These are phyloP conservation scores for Eulacestoma nigropectus DNA, from an alignment of 2,113 vertebrate genomes.

Conservation along the genomic window DNA sequence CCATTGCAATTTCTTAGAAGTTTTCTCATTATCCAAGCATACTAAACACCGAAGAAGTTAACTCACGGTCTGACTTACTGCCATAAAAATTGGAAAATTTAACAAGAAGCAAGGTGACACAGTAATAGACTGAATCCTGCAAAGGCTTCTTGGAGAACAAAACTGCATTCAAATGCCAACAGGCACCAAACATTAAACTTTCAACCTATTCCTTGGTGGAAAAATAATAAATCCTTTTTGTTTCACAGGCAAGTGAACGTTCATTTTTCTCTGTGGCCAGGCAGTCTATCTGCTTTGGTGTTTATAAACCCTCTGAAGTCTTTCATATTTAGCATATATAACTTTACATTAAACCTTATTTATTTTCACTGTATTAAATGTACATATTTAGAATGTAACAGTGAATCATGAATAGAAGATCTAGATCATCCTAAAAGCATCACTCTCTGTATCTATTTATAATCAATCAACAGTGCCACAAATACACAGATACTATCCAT, in stretches of 20 bases:
- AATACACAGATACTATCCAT: background rate
- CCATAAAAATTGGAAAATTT: background rate
- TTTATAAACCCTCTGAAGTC: background rate
- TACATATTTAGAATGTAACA: background rate
- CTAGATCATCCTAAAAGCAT: background rate
- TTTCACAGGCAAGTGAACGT: background rate
- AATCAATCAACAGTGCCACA: background rate
- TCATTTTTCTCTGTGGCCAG: background rate
- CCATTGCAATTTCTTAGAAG: background rate
- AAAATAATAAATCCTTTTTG: background rate
- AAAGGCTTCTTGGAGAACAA: background rate
- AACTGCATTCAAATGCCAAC: background rate
- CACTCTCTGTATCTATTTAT: background rate
- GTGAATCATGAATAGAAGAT: background rate
- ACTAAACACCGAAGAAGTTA: background rate
- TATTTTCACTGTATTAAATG: background rate
- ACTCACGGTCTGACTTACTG: background rate
- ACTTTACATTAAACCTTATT: background rate
- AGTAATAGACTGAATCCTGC: background rate
- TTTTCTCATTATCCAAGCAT: background rate
- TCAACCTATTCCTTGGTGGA: background rate
- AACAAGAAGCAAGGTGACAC: background rate
- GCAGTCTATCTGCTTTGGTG: background rate
- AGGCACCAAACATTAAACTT: background rate
- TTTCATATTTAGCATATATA: background rate